Conservation (phyloP, 2,797 vertebrate species). For the Notolepis coatsorum region DNA sequence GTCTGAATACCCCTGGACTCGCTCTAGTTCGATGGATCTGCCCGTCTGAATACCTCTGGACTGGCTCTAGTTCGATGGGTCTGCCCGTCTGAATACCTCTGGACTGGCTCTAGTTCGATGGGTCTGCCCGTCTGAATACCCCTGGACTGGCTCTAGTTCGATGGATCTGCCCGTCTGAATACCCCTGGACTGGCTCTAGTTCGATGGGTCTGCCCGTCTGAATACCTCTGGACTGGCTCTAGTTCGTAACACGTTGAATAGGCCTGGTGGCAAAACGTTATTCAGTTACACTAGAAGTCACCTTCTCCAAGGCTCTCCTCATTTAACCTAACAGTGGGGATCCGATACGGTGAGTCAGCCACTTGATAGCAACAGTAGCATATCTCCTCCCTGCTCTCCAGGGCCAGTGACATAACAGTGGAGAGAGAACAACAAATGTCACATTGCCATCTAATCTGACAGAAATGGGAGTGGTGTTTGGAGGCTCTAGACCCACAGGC, state of each 20-base stretch:
- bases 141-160: too few species aligned
- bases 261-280: neutral
- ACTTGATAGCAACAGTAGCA: neutral
- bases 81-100: too few species aligned
- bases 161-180: too few species aligned
- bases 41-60: too few species aligned
- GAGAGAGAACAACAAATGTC: conserved; percentile 10
- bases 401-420: neutral
- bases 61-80: too few species aligned
- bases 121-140: too few species aligned
- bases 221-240: too few species aligned
- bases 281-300: neutral
- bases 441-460: conserved; percentile 31
- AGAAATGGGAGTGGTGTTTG: conserved; percentile 15
- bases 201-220: too few species aligned
- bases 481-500: conserved; percentile 21
- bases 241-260: neutral
- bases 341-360: neutral
- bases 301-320: neutral
- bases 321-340: neutral
- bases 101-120: too few species aligned
- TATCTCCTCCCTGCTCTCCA: neutral
- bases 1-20: too few species aligned
- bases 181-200: too few species aligned
- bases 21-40: too few species aligned